These are phyloP conservation scores for Stigmatopora nigra DNA, from an alignment of 2,113 vertebrate genomes.

Conservation along the genomic window DNA sequence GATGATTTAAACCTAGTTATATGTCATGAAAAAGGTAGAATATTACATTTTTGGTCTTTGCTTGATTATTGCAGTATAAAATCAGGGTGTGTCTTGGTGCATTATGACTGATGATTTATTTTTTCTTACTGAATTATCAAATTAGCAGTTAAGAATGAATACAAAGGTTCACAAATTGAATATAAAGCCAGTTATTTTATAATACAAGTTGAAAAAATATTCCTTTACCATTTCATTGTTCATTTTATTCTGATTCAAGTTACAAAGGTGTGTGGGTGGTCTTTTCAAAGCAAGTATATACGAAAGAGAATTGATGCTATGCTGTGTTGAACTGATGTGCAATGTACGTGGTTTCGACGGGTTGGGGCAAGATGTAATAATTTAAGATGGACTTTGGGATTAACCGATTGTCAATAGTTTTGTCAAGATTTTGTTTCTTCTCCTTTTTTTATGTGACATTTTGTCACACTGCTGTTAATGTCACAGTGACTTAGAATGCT, in stretches of 20 bases:
- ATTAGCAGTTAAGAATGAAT: background rate
- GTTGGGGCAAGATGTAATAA: conserved; percentile 40
- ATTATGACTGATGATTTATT: conserved; percentile 2
- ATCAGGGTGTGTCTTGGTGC: conserved; percentile 2
- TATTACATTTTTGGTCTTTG: background rate
- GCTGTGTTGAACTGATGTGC: conserved; percentile 43
- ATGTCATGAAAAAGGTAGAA: background rate
- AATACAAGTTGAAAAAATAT: conserved; percentile 8
- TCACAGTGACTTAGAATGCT: conserved; percentile 50
- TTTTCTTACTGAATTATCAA: conserved; percentile 4
- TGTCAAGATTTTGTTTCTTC: conserved; percentile 1
- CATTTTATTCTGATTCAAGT: conserved; percentile 18
- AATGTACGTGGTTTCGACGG: conserved; percentile 48
- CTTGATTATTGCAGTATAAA: conserved; percentile 1
- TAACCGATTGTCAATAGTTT: conserved; percentile 19
- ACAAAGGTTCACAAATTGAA: background rate
- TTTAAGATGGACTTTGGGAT: conserved; percentile 24
- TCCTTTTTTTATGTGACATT: conserved; percentile 39
- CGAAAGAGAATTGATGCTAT: conserved; percentile 23
- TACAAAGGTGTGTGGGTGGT: background rate
- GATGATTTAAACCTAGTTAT: background rate
- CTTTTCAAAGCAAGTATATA: conserved; percentile 10
- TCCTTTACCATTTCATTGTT: conserved; percentile 1
- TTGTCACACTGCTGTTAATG: conserved; percentile 44
- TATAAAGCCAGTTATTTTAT: conserved; percentile 1